Conservation (phyloP, 30 jellyfish, hydroid and myxozoan species). For the Nemopilema nomurai region DNA sequence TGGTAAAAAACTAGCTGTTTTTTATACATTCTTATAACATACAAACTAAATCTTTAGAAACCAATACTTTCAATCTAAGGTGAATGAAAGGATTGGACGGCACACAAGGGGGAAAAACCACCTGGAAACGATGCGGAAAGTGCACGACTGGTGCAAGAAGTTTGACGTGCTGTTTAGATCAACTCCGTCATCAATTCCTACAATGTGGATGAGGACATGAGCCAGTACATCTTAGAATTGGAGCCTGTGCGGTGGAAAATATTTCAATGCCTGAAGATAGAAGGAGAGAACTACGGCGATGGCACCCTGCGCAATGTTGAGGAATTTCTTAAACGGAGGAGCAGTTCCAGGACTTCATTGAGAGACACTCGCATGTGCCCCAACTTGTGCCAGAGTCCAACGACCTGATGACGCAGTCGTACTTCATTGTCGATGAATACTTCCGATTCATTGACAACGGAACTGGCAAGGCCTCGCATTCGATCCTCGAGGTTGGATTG, state of each 20-base stretch:
- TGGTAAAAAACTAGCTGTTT: too few relatives aligned
- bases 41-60: not conserved
- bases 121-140: slow-evolving; percentile 40
- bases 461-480: slow-evolving; percentile 37
- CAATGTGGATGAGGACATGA: slow-evolving; percentile 59
- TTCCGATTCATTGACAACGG: slow-evolving; percentile 62
- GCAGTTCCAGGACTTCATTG: slow-evolving; percentile 33
- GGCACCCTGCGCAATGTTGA: slow-evolving; percentile 54
- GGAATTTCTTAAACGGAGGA: slow-evolving; percentile 35
- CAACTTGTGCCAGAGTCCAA: slow-evolving; percentile 62
- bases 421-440: slow-evolving; percentile 47
- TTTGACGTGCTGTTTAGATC: slow-evolving; percentile 36
- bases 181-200: slow-evolving; percentile 51
- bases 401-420: slow-evolving; percentile 53
- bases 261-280: slow-evolving; percentile 48
- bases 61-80: too few relatives aligned
- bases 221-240: slow-evolving; percentile 22
- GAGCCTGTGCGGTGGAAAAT: slow-evolving; percentile 63
- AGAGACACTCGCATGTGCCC: slow-evolving; percentile 48
- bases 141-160: slow-evolving; percentile 40
- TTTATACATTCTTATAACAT: too few relatives aligned
- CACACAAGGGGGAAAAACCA: slow-evolving; percentile 46
- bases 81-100: slow-evolving; percentile 52
- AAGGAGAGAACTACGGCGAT: slow-evolving; percentile 60
- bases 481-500: slow-evolving; percentile 70